Evolutionary conservation across 2,113 vertebrate species (phyloP), one percentile per base, ranked within the genome.

Genomic region (Catharus bicknelli): DNA sequence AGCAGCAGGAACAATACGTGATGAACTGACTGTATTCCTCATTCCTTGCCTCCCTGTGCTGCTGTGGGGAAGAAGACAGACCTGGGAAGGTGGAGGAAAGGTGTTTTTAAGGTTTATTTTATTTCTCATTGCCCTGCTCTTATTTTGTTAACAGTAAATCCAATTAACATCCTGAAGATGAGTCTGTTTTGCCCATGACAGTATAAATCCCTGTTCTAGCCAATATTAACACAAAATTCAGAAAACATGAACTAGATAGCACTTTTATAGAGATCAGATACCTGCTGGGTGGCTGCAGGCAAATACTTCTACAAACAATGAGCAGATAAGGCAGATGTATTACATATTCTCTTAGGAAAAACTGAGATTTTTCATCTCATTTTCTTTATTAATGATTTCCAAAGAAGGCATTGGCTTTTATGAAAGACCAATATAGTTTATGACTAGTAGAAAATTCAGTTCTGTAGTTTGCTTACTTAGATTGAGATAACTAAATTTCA

Each of bases 1-100:
- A 67, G 20, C 0, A 1, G 25, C 13, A 76, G 36, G 36, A 43
- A 14, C 53, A 76, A 14, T 0, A 0, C 42, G 30, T 32, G 30
- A 36, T 43, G 10, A 76, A 58, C 21, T 36, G 36, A 42, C 4
- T 15, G 10, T 25, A 58, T 67, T 7, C 3, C 5, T 13, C 16
- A 21, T 43, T 67, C 26, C 2, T 10, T 42, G 25, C 36, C 7
- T 67, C 30, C 36, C 17, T 59, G 36, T 1, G 0, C 11, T 7
- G 4, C 34, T 34, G 23, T 5, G 8, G 32, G 8, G 17, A 9
- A 55, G 11, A 32, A 22, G 17, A 5, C 32, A 51, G 14, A 51
- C 14, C 18, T 17, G 9, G 13, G 7, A 70, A 54, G 16, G 16
- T n/a, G 15, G 23, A 23, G 13, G 2, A 23, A 73, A 25, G 8